Base-by-base conservation (phyloP, 2,113 vertebrate species). In the Scytalopus superciliaris region DNA sequence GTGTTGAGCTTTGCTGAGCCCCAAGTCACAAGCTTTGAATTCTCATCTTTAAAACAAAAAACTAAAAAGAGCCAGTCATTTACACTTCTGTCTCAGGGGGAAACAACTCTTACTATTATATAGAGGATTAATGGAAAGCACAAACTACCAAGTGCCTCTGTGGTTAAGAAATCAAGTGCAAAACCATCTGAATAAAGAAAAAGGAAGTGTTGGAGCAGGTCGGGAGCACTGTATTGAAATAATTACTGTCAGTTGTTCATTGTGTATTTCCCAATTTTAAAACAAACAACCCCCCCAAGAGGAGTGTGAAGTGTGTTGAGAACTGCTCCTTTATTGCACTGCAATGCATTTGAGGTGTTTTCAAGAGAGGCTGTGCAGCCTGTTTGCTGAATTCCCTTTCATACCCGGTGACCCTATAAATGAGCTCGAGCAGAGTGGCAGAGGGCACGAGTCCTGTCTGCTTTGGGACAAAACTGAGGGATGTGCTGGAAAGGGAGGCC, bases 1-100 rank as follows among this genome's bases (percentile, higher is more conserved):
- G 44, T 89, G 70, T 85, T 83, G 87, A 93, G 74, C 93, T 97
- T 94, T 87, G n/a, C 88, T 94, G 94, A 93, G 93, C 79, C 63
- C 64, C 60, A 81, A 96, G 94, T 93, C 94, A 83, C 79, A 83
- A 47, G 63, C 81, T 95, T 94, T 92, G 77, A 49, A 84, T 93
- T 92, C 55, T 80, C 81, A 72, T 85, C 83, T 28, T 56, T 90
- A 76, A 64, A 80, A 52, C n/a, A n/a, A 28, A 39, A 69, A 35
- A 19, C 1, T 14, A 30, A 83, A 47, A 82, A 35, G n/a, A 85
- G 15, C 18, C 89, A 88, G 52, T 90, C 35, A n/a, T 59, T 94
- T 94, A 69, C 66, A 45, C 76, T 96, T 94, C 37, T 94, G 59
- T 95, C 95, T 91, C 89, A 45, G 64, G 75, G 68, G 75, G 57